Evolutionary conservation across 2,797 vertebrate species (phyloP), one percentile per base, ranked within the genome.

Genomic region (Sphenodon punctatus): DNA sequence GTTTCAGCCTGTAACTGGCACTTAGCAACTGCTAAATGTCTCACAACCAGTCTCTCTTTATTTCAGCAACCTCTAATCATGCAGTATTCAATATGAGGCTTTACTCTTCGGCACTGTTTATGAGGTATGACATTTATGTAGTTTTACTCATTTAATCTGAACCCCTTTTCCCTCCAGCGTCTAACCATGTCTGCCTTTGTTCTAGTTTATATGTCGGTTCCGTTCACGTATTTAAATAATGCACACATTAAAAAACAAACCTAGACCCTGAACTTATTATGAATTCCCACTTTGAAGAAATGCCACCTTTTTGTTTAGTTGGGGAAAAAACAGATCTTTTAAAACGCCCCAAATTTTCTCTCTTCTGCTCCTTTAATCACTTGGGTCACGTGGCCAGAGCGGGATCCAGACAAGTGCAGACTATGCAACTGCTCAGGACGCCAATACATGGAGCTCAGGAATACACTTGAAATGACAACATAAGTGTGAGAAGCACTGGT

Each of bases 111-210:
- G 38, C 39, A 22, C 41, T 81, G 48, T 10, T 27, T 3, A 3
- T 14, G 20, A 80, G 5, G 32, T 69, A 30, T 34, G 41, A 5
- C 16, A 11, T 10, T 72, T 7, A 2, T 15, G 17, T 73, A 6
- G 39, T 46, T 63, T 25, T 51, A 22, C 12, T 71, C 2, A 23
- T 53, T 48, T 65, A 22, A 34, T 15, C 58, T 67, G 51, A 63
- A 46, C 0, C 1, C 1, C 0, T 69, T 20, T 30, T n/a, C 19
- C 4, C 12, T 30, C 20, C 48, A 30, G 4, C 34, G 5, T 10
- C 8, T 7, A 72, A 79, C 2, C 7, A 69, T 15, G 6, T 6
- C 12, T 5, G 70, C 4, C n/a, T 80, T 80, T 68, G 3, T 22
- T 19, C 67, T 41, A 64, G 1, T 0, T 27, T 8, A 53, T 48